Conservation (phyloP, 2,888 invertebrate genomes). For the Metallyticus violacea region DNA sequence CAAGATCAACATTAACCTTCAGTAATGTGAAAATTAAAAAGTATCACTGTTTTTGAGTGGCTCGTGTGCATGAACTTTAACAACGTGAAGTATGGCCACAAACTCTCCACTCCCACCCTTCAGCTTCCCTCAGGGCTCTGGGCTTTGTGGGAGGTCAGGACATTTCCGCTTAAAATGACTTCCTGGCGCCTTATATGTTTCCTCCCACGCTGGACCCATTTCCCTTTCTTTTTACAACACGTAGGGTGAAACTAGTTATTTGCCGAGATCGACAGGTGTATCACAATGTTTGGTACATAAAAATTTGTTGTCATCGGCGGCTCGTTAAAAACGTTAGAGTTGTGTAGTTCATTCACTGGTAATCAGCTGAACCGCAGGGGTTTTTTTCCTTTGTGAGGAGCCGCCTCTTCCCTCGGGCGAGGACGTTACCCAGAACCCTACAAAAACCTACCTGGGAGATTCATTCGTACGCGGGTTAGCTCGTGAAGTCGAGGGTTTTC, state of each 20-base stretch:
- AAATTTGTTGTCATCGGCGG: background rate
- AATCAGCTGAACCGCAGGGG: constrained; percentile 16
- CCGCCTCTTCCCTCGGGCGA: constrained; percentile 15
- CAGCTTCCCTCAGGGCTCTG: background rate
- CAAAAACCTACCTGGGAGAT: background rate
- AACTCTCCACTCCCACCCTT: no score
- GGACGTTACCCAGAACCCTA: background rate
- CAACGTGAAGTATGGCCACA: no score
- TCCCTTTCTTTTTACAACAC: no score
- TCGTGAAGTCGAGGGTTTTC: no score
- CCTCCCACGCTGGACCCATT: background rate
- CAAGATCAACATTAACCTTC: no score
- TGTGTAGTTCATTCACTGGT: constrained; percentile 16
- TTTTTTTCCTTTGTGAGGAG: constrained; percentile 16
- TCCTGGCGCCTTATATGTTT: background rate
- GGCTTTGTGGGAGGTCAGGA: background rate
- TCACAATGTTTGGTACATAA: background rate
- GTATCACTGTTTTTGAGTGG: no score
- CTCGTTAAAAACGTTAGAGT: background rate
- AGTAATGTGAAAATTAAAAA: no score
- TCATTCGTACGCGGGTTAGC: no score
- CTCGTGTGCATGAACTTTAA: no score
- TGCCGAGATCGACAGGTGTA: background rate
- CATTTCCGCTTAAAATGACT: no score
- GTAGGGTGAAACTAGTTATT: background rate